Evolutionary conservation across 2,888 invertebrate genomes (phyloP).

Genomic region (Leptodirus hochenwartii): DNA sequence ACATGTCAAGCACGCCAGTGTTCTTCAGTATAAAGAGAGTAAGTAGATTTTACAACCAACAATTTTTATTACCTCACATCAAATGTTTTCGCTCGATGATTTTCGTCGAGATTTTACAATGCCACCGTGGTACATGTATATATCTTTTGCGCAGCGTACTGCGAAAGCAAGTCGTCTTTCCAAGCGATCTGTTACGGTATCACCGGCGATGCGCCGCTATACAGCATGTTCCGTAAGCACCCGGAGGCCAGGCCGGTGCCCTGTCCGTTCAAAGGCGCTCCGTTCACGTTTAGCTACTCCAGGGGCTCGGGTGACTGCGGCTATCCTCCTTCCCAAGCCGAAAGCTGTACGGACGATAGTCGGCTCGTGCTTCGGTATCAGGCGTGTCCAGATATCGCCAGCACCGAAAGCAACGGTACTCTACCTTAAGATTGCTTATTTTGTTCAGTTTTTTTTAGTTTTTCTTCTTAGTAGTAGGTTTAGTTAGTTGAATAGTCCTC

Average conservation of each 20-base stretch:
- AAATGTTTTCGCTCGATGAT: background rate
- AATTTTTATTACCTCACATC: background rate
- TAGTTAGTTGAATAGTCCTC: too few species aligned
- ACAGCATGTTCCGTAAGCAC: conserved; percentile 56
- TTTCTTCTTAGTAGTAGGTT: too few species aligned
- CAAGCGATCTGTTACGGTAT: conserved; percentile 47
- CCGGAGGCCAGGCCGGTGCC: conserved; percentile 43
- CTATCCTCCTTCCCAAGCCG: conserved; percentile 58
- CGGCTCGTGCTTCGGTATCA: conserved; percentile 62
- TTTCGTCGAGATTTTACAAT: too few species aligned
- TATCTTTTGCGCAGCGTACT: conserved; percentile 41
- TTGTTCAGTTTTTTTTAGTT: too few species aligned
- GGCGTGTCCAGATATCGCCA: conserved; percentile 61
- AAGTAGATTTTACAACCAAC: conserved; percentile 27
- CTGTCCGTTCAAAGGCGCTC: conserved; percentile 67
- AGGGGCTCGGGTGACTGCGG: conserved; percentile 55
- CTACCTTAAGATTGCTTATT: conserved; percentile 3
- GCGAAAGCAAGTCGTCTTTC: conserved; percentile 36
- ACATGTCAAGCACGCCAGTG: conserved; percentile 56
- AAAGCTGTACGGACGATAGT: conserved; percentile 70
- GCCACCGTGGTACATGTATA: too few species aligned
- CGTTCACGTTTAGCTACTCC: conserved; percentile 66
- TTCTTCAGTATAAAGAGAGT: conserved; percentile 72
- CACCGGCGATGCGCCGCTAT: conserved; percentile 50
- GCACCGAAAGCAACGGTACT: conserved; percentile 59